A percentile compares a stretch with the other conserved stretches of the same genome.
phyloP scores from a whole-genome alignment of 2,888 invertebrate genomes.

The Galeopsomyia nigrocyanea region DNA sequence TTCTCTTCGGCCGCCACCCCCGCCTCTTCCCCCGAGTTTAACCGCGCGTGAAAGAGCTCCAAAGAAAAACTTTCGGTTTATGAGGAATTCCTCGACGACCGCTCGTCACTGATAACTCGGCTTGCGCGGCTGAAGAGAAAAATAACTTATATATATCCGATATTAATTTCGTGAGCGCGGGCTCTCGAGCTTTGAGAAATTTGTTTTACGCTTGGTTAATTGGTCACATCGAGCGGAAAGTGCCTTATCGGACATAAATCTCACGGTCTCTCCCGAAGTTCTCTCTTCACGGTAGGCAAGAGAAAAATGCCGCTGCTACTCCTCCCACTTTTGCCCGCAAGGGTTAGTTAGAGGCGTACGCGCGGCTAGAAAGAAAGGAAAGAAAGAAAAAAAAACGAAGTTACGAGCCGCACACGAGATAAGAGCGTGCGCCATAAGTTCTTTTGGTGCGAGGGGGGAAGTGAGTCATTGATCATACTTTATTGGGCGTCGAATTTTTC shows the following conservation, averaged over 20 bases:
- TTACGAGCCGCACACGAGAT: conserved; percentile 25
- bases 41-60: conserved; percentile 38
- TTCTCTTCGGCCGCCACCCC: conserved; percentile 47
- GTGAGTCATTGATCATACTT: conserved; percentile 23
- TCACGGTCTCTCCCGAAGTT: neutral
- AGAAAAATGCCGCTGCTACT: conserved; percentile 18
- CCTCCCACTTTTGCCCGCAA: neutral
- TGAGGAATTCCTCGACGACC: conserved; percentile 20
- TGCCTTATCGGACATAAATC: conserved; percentile 29
- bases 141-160: conserved; percentile 15
- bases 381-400: neutral
- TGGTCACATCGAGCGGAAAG: conserved; percentile 42
- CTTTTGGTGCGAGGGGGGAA: neutral
- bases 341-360: conserved; percentile 23
- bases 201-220: conserved; percentile 42
- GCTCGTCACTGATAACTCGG: conserved; percentile 7
- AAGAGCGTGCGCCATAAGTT: conserved; percentile 9
- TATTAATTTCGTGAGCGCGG: conserved; percentile 28
- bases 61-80: conserved; percentile 18
- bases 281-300: neutral
- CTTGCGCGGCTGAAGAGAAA: neutral
- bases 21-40: conserved; percentile 14
- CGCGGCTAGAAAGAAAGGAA: no score
- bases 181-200: conserved; percentile 6
- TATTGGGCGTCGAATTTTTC: conserved; percentile 7